A percentile compares a stretch with the other conserved stretches of the same genome.
Evolutionary conservation across 2,797 vertebrate genomes (phyloP).

Genomic region (Hemibagrus guttatus): DNA sequence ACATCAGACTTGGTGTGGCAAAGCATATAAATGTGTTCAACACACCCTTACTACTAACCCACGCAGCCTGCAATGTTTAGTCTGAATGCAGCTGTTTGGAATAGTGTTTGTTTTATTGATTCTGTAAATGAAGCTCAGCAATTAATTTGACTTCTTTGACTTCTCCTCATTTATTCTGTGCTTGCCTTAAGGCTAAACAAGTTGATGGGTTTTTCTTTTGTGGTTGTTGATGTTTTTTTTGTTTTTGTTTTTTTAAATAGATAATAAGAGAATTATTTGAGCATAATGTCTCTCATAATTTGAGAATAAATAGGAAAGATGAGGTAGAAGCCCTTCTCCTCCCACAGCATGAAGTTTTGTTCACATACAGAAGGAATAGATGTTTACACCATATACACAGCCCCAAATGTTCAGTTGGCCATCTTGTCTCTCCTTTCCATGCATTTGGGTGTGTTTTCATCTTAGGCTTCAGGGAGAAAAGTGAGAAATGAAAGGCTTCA

Average conservation of each 20-base stretch:
- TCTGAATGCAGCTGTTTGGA: slow-evolving; percentile 10
- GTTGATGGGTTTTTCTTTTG: background rate
- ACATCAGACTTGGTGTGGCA: background rate
- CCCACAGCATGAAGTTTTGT: background rate
- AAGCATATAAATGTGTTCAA: background rate
- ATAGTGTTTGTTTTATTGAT: background rate
- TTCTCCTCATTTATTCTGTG: slow-evolving; percentile 30
- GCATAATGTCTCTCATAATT: no score
- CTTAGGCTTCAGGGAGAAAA: slow-evolving; percentile 22
- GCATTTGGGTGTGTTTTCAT: slow-evolving; percentile 30
- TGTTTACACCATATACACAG: background rate
- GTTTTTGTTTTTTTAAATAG: no score
- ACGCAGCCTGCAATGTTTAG: background rate
- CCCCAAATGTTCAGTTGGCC: slow-evolving; percentile 22
- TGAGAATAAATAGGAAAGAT: slow-evolving; percentile 1
- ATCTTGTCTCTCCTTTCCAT: slow-evolving; percentile 1
- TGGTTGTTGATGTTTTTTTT: background rate
- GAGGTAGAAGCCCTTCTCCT: no score
- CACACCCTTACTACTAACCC: slow-evolving; percentile 1
- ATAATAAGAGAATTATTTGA: no score
- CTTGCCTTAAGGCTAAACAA: background rate
- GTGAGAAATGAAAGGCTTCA: slow-evolving; percentile 48
- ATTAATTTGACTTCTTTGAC: slow-evolving; percentile 9
- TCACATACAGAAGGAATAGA: background rate
- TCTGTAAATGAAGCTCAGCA: slow-evolving; percentile 15